Base-by-base conservation (phyloP, 2,797 vertebrate species). In the Poecilia gillii region DNA sequence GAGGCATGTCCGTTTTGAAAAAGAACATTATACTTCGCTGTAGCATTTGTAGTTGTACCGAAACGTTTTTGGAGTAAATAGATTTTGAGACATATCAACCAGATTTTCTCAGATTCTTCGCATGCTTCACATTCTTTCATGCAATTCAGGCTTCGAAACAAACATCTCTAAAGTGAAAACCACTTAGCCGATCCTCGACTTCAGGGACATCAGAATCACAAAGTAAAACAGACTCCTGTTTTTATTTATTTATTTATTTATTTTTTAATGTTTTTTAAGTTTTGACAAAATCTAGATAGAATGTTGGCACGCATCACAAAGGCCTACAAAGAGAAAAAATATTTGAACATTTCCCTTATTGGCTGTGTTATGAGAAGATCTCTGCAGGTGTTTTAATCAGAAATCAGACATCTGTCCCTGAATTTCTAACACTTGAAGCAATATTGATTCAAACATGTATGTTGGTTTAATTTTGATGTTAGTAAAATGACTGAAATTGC, bases 61-160 rank as follows among this genome's bases (percentile, higher is more conserved):
- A 75, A 74, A 76, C 74, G 31, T 81, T 3, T 53, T 80, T 41
- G n/a, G 72, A 89, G 85, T 84, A 55, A 87, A 78, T 8, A 76
- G 70, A 89, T 81, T 89, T 79, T 33, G 78, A 83, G 75, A 80
- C 45, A 81, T 75, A 85, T 82, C 64, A 87, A 82, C 74, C 79
- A 75, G 81, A 90, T 92, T 85, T 81, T 87, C 76, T 72, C 79
- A 89, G 83, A 94, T 93, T 91, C 83, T 81, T 47, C 28, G 73
- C 90, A 94, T 92, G 70, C 86, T 87, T 92, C 77, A 88, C 87
- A 93, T 94, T 94, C 89, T 89, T 76, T 75, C 59, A 75, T 81
- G 59, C 84, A 78, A 89, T 87, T 93, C 49, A n/a, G 59, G 74
- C 46, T 84, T 76, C 11, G 41, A 51, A 76, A 70, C 84, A 90